Evolutionary conservation across 2,113 vertebrate genomes (phyloP).

Genomic region (Catharus minimus): DNA sequence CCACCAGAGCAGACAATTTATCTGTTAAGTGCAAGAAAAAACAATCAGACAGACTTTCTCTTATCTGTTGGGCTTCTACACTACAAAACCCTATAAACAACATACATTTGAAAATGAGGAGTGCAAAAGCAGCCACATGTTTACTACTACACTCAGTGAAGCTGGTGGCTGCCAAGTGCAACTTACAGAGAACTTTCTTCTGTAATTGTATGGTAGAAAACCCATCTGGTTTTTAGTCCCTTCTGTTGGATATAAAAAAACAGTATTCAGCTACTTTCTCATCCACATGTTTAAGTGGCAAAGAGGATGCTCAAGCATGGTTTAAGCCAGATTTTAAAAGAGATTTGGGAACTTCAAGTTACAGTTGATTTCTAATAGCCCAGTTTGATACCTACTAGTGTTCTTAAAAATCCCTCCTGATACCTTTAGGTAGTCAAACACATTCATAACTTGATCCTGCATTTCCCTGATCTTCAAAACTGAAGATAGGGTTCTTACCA

Average conservation of each 20-base stretch:
- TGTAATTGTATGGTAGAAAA: neutral
- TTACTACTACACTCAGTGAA: neutral
- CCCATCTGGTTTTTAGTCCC: neutral
- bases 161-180: neutral
- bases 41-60: neutral
- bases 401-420: neutral
- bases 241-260: neutral
- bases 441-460: neutral
- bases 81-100: neutral
- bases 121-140: neutral
- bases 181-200: neutral
- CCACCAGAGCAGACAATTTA: neutral
- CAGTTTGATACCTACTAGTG: neutral
- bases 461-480: neutral
- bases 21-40: neutral
- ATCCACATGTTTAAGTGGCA: neutral
- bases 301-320: neutral
- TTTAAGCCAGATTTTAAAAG: neutral
- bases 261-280: neutral
- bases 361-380: neutral
- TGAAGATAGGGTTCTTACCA: neutral
- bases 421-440: neutral
- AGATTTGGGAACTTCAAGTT: neutral
- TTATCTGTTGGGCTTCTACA: neutral
- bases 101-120: neutral